Base-by-base conservation (phyloP, 2,888 invertebrate genomes). In the Erebia epiphron region DNA sequence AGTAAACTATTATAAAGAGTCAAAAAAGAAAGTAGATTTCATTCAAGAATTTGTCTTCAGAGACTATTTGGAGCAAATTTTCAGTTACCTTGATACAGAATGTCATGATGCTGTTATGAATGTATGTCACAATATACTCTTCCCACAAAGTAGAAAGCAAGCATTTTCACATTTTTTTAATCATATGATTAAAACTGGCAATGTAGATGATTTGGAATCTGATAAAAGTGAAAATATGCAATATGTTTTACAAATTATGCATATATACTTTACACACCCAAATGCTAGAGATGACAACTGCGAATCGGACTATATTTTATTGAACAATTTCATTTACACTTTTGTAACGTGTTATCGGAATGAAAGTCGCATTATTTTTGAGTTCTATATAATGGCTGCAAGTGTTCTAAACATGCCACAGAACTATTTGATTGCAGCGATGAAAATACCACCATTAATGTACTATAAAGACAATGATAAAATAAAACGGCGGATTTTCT, bases 171-270 rank as follows among this genome's bases (percentile, higher is more conserved):
- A 83, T 71, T 91, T 86, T 73, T 79, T 92, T 1, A 87, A 88
- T 76, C 90, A 90, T 2, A 77, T 92, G 18, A 86, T 93, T 18
- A 79, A 87, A 18, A 90, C 89, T 77, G 89, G 91, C 35, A 91
- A 86, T 74, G 82, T 91, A 41, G 84, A 88, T 73, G 82, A 86
- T 8, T 75, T 93, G 9, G 86, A 91, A 0, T 81, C 86, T 1
- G 90, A 93, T 75, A 93, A 89, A 73, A 91, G 92, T 0, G 93
- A 93, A 57, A 91, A 89, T 54, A 89, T 94, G 67, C 90, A 90
- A 75, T 88, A 90, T 0, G 90, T 93, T 1, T 78, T 93, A 1
- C 92, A 90, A 85, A 87, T 92, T 8, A 89, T 93, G 89, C 85
- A 83, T 71, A 74, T 84, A 0, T 87, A 92, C 69, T 89, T 92